Evolutionary conservation across 2,113 vertebrate species (phyloP).

Genomic region (Cephalopterus ornatus): DNA sequence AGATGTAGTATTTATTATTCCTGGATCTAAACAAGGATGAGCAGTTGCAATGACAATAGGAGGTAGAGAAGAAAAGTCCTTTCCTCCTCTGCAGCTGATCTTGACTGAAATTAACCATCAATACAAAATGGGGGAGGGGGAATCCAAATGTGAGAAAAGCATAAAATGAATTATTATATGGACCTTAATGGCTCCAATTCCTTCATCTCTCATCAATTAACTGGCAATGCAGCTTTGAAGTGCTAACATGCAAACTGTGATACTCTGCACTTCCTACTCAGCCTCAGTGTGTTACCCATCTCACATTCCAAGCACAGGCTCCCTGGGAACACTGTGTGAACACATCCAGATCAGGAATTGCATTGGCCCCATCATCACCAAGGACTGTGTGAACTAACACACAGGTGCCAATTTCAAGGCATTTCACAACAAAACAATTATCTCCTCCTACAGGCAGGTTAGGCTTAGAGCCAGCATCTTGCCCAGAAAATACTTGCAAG

Average conservation of each 20-base stretch:
- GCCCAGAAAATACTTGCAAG: background rate
- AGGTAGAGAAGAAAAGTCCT: background rate
- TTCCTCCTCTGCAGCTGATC: background rate
- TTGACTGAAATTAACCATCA: background rate
- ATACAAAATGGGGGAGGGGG: background rate
- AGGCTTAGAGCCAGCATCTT: background rate
- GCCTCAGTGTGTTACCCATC: background rate
- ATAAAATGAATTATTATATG: background rate
- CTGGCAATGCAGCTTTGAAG: background rate
- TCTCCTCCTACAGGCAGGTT: background rate
- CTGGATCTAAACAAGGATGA: background rate
- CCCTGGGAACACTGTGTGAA: rapidly evolving
- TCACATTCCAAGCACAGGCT: background rate
- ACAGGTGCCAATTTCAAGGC: background rate
- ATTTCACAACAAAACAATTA: background rate
- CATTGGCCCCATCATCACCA: background rate
- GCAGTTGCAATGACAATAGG: background rate
- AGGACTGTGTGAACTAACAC: background rate
- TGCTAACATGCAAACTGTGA: background rate
- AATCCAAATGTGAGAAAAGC: background rate
- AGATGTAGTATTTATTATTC: background rate
- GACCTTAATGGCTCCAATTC: background rate
- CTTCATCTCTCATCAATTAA: background rate
- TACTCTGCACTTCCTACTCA: background rate
- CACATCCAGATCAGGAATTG: rapidly evolving